Base-by-base conservation (phyloP, 2,797 vertebrate species). In the Onychomys arenicola region DNA sequence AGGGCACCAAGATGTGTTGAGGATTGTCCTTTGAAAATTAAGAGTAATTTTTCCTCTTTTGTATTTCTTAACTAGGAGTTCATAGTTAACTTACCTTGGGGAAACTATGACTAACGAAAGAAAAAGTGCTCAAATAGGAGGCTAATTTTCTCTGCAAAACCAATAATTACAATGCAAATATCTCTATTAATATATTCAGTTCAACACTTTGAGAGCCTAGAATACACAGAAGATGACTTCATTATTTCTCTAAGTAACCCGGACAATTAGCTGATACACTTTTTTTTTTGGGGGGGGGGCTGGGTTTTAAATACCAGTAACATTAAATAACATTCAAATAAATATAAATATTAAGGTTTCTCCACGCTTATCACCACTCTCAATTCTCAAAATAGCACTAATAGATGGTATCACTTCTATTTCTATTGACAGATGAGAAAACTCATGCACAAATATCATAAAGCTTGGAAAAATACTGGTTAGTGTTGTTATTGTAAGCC, bases 131-230 rank as follows among this genome's bases (percentile, higher is more conserved):
- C 90, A 90, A 95, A 94, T 25, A 67, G 32, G 8, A 92, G 29
- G 29, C 37, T 90, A 95, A 81, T 85, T 95, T 92, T 73, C 17
- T 32, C 3, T 63, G 9, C 40, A 87, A 96, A 89, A 89, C 16
- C 25, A 88, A 65, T 92, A 90, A 93, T 96, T 90, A 82, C n/a
- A 92, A 76, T 37, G 14, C 21, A 88, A 92, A 55, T 85, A 92
- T 88, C 78, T 89, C 34, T 84, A 63, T 75, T 87, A 78, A 75
- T 63, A 69, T 80, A 34, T 46, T 94, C 43, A 81, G 7, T 73
- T 84, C 34, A 76, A 90, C 12, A 90, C 86, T 94, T 77, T 91
- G 76, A 93, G 46, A 55, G 17, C 8, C 67, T 73, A 0, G 73
- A 89, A 89, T 89, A 67, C 37, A 61, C 77, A 85, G 49, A 93